A percentile compares a stretch with the other conserved stretches of the same genome.
Conservation (phyloP, 2,113 vertebrate species). For the Tretioscincus oriximinensis region DNA sequence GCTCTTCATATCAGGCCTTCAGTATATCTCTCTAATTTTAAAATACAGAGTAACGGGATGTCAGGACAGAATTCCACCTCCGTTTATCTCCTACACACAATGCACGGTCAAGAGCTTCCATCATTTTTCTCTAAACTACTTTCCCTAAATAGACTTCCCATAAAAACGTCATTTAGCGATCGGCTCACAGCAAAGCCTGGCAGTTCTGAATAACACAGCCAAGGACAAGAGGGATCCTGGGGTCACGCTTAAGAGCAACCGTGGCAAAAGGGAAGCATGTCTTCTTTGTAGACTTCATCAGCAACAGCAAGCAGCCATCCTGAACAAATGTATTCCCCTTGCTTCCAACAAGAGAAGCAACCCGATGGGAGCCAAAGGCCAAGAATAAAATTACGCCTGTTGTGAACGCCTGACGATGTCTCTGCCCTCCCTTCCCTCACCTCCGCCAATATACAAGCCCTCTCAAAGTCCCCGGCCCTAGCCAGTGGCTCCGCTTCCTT, state of each 20-base stretch:
- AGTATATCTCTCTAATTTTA: too few relatives aligned
- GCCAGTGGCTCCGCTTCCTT: too few relatives aligned
- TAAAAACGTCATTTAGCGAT: background rate
- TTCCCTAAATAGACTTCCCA: slow-evolving; percentile 15
- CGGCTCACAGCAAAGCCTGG: background rate
- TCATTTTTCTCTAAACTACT: background rate
- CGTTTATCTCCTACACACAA: too few relatives aligned
- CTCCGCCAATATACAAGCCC: background rate
- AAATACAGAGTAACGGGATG: too few relatives aligned
- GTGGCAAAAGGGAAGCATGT: background rate
- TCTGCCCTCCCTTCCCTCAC: background rate
- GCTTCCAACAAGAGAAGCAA: background rate
- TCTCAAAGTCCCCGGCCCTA: background rate
- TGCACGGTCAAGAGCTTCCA: background rate
- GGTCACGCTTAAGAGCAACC: background rate
- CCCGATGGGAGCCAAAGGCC: background rate
- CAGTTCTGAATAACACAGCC: background rate
- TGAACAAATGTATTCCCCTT: background rate
- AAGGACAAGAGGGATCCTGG: background rate
- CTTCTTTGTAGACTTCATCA: background rate
- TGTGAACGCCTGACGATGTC: background rate
- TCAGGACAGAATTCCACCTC: too few relatives aligned
- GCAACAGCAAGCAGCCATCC: background rate
- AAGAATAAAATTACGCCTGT: background rate
- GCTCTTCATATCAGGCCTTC: too few relatives aligned